Conservation (phyloP, 2,113 vertebrate genomes). For the Cryptomyrus ogoouensis region DNA sequence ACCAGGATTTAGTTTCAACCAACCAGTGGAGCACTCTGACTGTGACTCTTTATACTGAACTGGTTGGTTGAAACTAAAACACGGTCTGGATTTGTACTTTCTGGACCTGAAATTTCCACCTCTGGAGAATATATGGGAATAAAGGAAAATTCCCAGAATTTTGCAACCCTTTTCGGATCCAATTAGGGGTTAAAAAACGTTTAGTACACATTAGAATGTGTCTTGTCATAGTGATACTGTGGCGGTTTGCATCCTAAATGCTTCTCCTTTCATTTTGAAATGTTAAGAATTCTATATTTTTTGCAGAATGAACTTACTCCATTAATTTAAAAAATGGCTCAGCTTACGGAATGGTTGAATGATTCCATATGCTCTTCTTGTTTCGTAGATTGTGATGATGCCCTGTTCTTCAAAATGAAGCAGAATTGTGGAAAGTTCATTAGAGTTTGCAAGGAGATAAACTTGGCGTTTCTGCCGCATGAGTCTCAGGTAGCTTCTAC, state of each 20-base stretch:
- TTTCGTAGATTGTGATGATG: constrained; percentile 79
- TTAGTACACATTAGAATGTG: neutral
- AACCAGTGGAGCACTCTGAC: too few species aligned
- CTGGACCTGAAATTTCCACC: too few species aligned
- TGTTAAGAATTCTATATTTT: neutral
- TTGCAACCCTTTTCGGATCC: neutral
- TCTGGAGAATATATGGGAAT: neutral
- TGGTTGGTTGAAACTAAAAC: too few species aligned
- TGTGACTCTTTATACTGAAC: too few species aligned
- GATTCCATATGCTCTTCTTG: neutral
- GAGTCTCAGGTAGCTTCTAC: constrained; percentile 76
- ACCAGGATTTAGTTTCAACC: too few species aligned
- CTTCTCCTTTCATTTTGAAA: neutral
- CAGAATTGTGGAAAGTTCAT: constrained; percentile 76
- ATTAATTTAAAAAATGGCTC: too few species aligned
- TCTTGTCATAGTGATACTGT: neutral
- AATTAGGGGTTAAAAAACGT: neutral
- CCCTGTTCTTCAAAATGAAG: constrained; percentile 85
- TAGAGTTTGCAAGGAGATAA: constrained; percentile 86
- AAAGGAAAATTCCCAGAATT: neutral
- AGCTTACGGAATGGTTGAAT: neutral
- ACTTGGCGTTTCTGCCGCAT: constrained; percentile 84
- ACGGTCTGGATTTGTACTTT: too few species aligned
- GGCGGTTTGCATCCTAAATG: neutral
- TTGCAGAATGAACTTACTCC: neutral